These are phyloP conservation scores for Lingula anatina DNA, from an alignment of 2,888 invertebrate species.

Conservation along the genomic window DNA sequence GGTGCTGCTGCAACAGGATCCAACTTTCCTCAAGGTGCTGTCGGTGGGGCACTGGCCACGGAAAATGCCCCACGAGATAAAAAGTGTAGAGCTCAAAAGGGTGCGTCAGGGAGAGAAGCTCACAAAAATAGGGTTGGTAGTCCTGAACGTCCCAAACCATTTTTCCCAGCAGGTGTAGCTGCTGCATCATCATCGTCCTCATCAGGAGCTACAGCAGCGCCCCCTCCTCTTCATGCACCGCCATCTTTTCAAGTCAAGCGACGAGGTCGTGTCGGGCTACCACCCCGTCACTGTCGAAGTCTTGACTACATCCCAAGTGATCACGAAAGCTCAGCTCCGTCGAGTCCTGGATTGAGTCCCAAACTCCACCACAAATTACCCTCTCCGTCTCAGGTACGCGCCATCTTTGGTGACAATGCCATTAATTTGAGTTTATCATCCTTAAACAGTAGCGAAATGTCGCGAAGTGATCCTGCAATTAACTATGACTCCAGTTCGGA, in stretches of 20 bases:
- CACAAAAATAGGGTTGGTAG: no score
- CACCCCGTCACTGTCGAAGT: constrained; percentile 42
- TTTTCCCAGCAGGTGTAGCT: no score
- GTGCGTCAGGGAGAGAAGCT: no score
- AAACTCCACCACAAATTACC: constrained; percentile 12
- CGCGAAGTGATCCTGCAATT: constrained; percentile 43
- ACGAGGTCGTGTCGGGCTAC: constrained; percentile 27
- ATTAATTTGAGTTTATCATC: constrained; percentile 47
- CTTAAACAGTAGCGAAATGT: constrained; percentile 48
- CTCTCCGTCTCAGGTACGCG: neutral
- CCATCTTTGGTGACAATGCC: constrained; percentile 30
- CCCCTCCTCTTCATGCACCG: no score
- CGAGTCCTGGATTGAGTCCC: constrained; percentile 30
- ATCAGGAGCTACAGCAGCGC: no score
- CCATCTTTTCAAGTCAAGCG: no score
- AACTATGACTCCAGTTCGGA: constrained; percentile 43
- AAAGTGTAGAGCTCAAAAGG: no score
- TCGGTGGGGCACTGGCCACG: constrained; percentile 8
- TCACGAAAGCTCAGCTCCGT: constrained; percentile 30
- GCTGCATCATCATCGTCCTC: no score
- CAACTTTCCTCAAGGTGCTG: constrained; percentile 31
- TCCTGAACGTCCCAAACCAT: no score
- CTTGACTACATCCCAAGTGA: constrained; percentile 49
- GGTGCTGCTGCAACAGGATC: no score
- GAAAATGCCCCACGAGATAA: no score